phyloP scores from a whole-genome alignment of 2,113 vertebrate genomes.

The Merops nubicus region DNA sequence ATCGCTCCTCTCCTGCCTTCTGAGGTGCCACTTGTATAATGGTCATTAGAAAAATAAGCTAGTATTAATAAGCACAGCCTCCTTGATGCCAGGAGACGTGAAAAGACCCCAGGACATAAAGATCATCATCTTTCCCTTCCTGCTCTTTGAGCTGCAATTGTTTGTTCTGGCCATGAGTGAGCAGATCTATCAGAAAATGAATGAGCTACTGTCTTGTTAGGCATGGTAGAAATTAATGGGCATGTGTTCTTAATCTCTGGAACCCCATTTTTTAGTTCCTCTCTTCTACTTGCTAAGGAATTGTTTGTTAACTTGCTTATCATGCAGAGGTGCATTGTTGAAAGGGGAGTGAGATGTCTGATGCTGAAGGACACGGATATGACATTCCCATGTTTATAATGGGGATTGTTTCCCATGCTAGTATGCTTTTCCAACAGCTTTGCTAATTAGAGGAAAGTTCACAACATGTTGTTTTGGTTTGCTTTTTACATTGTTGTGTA shows the following conservation, averaged over 20 bases:
- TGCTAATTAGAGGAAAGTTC: neutral
- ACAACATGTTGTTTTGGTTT: neutral
- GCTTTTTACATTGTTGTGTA: neutral
- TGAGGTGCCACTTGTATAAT: neutral
- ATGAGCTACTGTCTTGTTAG: neutral
- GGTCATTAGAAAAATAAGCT: neutral
- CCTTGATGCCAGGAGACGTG: neutral
- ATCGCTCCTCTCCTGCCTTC: neutral
- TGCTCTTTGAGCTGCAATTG: neutral
- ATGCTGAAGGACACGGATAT: neutral
- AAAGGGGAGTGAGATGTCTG: neutral
- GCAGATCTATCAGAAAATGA: neutral
- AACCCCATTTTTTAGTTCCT: rapidly evolving
- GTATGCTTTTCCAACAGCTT: neutral
- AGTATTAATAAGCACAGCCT: neutral
- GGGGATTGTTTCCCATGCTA: neutral
- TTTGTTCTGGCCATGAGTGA: neutral
- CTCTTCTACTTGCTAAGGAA: neutral
- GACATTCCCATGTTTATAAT: neutral
- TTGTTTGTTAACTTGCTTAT: neutral
- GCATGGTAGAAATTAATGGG: neutral
- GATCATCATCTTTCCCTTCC: neutral
- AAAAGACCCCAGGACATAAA: neutral
- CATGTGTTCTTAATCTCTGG: neutral
- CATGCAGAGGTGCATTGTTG: rapidly evolving